phyloP scores from a whole-genome alignment of 2,888 invertebrate species.

The Galerucella nymphaeae region DNA sequence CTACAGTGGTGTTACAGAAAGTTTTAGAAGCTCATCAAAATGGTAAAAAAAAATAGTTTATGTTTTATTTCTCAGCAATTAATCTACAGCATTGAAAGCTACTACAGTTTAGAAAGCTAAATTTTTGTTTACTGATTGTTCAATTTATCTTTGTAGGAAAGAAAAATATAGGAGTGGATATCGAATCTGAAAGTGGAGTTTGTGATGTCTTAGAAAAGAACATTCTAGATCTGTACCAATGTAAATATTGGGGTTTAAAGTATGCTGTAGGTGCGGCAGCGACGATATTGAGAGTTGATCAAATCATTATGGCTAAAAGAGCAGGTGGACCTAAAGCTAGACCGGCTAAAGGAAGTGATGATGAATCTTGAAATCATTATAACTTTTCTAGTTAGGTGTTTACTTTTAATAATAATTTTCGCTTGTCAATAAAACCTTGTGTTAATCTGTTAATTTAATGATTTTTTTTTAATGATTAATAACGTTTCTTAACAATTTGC shows the following conservation, averaged over 20 bases:
- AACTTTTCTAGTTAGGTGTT: not conserved
- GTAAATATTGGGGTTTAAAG: slow-evolving; percentile 94
- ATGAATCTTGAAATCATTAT: slow-evolving; percentile 67
- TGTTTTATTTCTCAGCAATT: not conserved
- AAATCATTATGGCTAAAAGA: slow-evolving; percentile 98
- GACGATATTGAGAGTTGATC: slow-evolving; percentile 93
- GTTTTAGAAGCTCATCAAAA: slow-evolving; percentile 91
- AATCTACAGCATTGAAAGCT: not conserved
- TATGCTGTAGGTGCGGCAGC: slow-evolving; percentile 94
- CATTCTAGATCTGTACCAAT: slow-evolving; percentile 84
- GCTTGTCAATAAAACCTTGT: not conserved
- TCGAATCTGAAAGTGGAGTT: slow-evolving; percentile 80
- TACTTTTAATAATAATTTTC: slow-evolving; percentile 1
- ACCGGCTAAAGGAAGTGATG: slow-evolving; percentile 74
- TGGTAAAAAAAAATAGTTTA: slow-evolving; percentile 56
- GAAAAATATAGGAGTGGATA: slow-evolving; percentile 82
- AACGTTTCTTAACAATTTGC: not conserved
- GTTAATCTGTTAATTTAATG: slow-evolving; percentile 23
- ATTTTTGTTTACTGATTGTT: not conserved
- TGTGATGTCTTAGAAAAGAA: slow-evolving; percentile 82
- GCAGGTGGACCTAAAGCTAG: slow-evolving; percentile 94
- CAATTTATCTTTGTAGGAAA: slow-evolving; percentile 68
- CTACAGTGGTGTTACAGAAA: slow-evolving; percentile 87
- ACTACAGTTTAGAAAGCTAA: too few relatives aligned
- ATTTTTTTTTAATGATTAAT: slow-evolving; percentile 17